Base-by-base conservation (phyloP, 2,113 vertebrate genomes). In the Sporophila hypoxantha region DNA sequence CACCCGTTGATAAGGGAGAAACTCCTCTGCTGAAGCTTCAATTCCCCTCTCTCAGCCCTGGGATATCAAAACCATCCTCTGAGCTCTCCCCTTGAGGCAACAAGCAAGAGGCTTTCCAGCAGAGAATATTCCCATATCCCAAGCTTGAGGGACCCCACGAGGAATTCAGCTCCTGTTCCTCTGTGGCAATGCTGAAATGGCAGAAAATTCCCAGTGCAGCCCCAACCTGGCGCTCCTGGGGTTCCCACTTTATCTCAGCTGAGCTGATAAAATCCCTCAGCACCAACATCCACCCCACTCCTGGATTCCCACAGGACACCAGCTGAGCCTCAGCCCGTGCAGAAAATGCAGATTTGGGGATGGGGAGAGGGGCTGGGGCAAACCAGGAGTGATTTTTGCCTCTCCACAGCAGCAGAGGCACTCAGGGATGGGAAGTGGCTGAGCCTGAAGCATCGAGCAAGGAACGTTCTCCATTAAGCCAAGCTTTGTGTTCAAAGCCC, bases 401-500 rank as follows among this genome's bases (percentile, higher is more conserved):
- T 71, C 73, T 59, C 12, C 1, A 56, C 74, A 30, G 62, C 0
- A 3, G 67, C 55, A 69, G 41, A 90, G 56, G 50, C 66, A 81
- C 75, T 64, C 19, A 1, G 80, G 41, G 3, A 49, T 2, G 68
- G 32, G 76, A 87, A 76, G 71, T 1, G 18, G 73, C 70, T 74
- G 55, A 71, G n/a, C 30, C 65, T 70, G 82, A 42, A 91, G 88
- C 85, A 32, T 59, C 68, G 0, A 6, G 61, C 66, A 37, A 52
- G 79, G 91, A 94, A 77, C 93, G 75, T 70, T 85, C 69, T 91
- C 91, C 91, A 93, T 94, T 92, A 92, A 91, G 91, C 76, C 82
- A 20, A 6, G 52, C 79, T 93, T 87, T 87, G 89, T 91, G 90
- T 37, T 89, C 93, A 87, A 85, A 88, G 87, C 55, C 52, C 69